phyloP scores from a whole-genome alignment of 2,113 vertebrate species.

The Seriola rivoliana region DNA sequence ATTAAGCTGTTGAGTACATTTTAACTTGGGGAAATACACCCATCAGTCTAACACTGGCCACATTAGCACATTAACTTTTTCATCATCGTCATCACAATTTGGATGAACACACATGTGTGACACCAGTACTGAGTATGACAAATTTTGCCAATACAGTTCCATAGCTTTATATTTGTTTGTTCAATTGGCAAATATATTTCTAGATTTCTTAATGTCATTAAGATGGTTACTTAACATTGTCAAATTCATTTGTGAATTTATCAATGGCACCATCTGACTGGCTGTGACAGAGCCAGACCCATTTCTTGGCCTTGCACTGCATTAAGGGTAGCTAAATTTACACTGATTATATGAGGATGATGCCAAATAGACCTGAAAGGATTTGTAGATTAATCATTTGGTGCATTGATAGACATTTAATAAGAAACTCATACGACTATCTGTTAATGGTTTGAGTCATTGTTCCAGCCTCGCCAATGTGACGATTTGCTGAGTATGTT shows the following conservation, averaged over 20 bases:
- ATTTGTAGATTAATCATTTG: background rate
- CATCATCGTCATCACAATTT: background rate
- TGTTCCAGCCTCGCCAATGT: background rate
- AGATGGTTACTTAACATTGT: too few species aligned
- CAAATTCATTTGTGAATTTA: slow-evolving; percentile 11
- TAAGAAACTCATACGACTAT: background rate
- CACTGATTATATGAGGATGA: background rate
- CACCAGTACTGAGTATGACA: background rate
- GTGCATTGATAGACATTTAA: background rate
- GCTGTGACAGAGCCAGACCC: background rate
- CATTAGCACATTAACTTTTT: background rate
- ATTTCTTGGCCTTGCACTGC: background rate
- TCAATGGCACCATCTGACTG: background rate
- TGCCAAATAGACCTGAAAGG: background rate
- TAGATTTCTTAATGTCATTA: background rate
- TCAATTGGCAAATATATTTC: background rate
- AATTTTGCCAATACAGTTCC: background rate
- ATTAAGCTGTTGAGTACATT: background rate
- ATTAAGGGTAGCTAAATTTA: background rate
- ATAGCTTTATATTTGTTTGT: background rate
- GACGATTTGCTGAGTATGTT: background rate
- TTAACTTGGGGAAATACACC: slow-evolving; percentile 5
- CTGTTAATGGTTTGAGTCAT: background rate
- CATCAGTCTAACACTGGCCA: background rate
- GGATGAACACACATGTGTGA: background rate